Conservation (phyloP, 2,797 vertebrate species). For the Cirrhinus mrigala region DNA sequence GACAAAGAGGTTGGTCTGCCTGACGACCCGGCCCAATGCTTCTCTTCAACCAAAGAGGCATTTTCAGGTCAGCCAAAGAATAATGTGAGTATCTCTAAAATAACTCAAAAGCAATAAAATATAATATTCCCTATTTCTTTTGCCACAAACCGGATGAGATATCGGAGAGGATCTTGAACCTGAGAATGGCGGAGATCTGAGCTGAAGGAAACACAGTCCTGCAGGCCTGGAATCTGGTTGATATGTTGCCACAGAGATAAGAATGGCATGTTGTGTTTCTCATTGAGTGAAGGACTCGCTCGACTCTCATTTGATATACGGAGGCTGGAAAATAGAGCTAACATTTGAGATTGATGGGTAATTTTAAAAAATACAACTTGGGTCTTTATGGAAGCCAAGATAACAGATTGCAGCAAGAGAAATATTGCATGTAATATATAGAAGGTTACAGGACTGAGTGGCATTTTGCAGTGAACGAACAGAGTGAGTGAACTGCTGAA, state of each 20-base stretch:
- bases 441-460: not conserved
- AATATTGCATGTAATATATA: conserved; percentile 46
- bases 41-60: not conserved
- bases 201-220: conserved; percentile 8
- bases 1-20: conserved; percentile 39
- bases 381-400: conserved; percentile 37
- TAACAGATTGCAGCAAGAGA: conserved; percentile 13
- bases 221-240: conserved; percentile 6
- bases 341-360: not conserved
- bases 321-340: conserved; percentile 13
- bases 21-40: not conserved
- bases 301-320: conserved; percentile 42
- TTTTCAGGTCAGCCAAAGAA: conserved; percentile 14
- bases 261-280: conserved; percentile 25
- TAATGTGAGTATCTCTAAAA: not conserved
- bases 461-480: not conserved
- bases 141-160: not conserved
- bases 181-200: not conserved
- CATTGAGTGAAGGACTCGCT: conserved; percentile 13
- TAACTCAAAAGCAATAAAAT: not conserved
- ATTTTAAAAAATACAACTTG: conserved; percentile 44
- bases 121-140: not conserved
- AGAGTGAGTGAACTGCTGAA: not conserved
- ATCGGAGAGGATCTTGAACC: not conserved
- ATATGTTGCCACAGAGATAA: conserved; percentile 33